A percentile compares a stretch with the other conserved stretches of the same genome.
phyloP scores from a whole-genome alignment of 2,888 invertebrate species.

The Aleiodes testaceus region DNA sequence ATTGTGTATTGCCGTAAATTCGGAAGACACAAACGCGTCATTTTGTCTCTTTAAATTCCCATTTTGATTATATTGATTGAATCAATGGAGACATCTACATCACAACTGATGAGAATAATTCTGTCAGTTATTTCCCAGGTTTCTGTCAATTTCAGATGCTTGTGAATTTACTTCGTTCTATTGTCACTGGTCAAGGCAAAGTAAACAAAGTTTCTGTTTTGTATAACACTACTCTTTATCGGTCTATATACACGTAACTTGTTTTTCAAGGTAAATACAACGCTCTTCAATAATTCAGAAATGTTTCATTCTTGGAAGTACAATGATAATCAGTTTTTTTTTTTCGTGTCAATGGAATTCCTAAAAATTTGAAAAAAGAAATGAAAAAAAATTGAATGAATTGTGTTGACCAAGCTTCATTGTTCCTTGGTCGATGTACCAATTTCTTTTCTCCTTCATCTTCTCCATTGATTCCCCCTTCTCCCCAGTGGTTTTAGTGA shows the following conservation, averaged over 20 bases:
- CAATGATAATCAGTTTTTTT: neutral
- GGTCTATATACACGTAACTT: neutral
- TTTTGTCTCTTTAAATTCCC: too few species aligned
- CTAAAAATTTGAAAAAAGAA: neutral
- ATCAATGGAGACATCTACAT: too few species aligned
- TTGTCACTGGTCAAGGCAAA: neutral
- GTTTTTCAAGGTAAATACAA: constrained; percentile 8
- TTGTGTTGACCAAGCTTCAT: constrained; percentile 36
- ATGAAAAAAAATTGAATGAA: constrained; percentile 4
- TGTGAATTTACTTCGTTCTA: neutral
- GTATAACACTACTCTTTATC: neutral
- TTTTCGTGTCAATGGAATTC: neutral
- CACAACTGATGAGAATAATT: too few species aligned
- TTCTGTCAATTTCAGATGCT: too few species aligned
- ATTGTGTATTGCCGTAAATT: neutral
- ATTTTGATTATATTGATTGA: too few species aligned
- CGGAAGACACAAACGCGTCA: too few species aligned
- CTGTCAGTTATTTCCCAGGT: too few species aligned
- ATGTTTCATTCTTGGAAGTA: constrained; percentile 3
- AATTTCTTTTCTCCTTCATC: constrained; percentile 66
- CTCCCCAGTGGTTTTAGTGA: constrained; percentile 36
- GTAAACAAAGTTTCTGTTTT: constrained; percentile 1
- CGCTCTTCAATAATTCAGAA: neutral
- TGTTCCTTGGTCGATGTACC: constrained; percentile 67
- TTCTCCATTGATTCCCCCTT: constrained; percentile 54